Percentiles rank a stretch among this genome's conserved stretches.
Evolutionary conservation across 2,888 invertebrate species (phyloP).

Genomic region (Polydrusus cervinus): DNA sequence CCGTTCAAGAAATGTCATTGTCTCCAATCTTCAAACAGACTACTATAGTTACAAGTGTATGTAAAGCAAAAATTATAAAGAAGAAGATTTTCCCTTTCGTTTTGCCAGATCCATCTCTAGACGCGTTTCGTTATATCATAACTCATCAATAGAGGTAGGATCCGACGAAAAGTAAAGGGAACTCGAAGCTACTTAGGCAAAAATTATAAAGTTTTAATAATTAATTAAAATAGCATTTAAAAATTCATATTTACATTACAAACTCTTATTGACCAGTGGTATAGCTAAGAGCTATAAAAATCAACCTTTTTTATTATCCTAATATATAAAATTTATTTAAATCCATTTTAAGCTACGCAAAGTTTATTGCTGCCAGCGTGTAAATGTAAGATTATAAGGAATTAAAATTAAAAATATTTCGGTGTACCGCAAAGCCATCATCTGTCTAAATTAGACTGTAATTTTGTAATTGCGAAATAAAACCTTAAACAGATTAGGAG

Average conservation of each 20-base stretch:
- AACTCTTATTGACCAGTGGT: background rate
- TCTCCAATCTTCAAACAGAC: no score
- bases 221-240: background rate
- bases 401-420: conserved; percentile 42
- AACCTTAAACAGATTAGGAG: conserved; percentile 32
- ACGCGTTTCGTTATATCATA: no score
- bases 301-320: conserved; percentile 5
- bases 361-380: conserved; percentile 34
- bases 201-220: no score
- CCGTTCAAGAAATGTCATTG: no score
- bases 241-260: background rate
- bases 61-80: no score
- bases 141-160: no score
- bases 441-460: conserved; percentile 25
- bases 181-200: no score
- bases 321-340: conserved; percentile 11
- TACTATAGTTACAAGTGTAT: no score
- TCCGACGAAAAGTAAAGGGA: no score
- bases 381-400: conserved; percentile 30
- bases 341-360: conserved; percentile 14
- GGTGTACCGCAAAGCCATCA: conserved; percentile 20
- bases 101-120: no score
- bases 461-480: conserved; percentile 26
- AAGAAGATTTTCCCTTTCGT: no score
- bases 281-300: background rate